Evolutionary conservation across 2,113 vertebrate genomes (phyloP), one percentile per base, ranked within the genome.

Genomic region (Mesembrinibis cayennensis): DNA sequence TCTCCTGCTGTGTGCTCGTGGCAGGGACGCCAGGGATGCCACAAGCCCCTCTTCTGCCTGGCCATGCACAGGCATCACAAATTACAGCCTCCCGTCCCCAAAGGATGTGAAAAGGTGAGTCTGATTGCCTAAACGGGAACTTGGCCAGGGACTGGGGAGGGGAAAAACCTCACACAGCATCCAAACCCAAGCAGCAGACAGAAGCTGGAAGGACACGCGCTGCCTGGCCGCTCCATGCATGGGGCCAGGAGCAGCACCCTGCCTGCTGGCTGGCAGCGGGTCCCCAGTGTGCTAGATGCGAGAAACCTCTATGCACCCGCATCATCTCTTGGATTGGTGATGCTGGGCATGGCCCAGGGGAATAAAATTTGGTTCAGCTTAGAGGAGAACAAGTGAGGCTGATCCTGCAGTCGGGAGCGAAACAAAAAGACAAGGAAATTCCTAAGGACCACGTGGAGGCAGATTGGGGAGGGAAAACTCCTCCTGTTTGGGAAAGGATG

Each of bases 61-160:
- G 14, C 18, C 5, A 26, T 38, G n/a, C 66, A 49, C 23, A 36
- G 45, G 13, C 10, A 1, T 14, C 66, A 15, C 17, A 34, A n/a
- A 25, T 61, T 14, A 49, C 23, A 76, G 38, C 30, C 29, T 65
- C 10, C 13, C 20, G 50, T 30, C 49, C 67, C 65, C 17, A 84
- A 74, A 77, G 30, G 20, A 44, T n/a, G 32, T 20, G 29, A 69
- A 77, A 65, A 10, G 6, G 8, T 22, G 23, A 62, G 11, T 47
- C 32, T 0, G 0, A 49, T 1, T 81, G 49, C 74, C 59, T 44
- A 26, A 59, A 55, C 3, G 25, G n/a, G 55, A 93, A 59, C 17
- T 45, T 59, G 49, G 38, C 13, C 59, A 73, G 18, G n/a, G 40
- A 53, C 44, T 34, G 40, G 76, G 38, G 32, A 20, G 2, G 15